These are phyloP conservation scores for Callinectes sapidus DNA, from an alignment of 2,888 invertebrate species.

Conservation along the genomic window DNA sequence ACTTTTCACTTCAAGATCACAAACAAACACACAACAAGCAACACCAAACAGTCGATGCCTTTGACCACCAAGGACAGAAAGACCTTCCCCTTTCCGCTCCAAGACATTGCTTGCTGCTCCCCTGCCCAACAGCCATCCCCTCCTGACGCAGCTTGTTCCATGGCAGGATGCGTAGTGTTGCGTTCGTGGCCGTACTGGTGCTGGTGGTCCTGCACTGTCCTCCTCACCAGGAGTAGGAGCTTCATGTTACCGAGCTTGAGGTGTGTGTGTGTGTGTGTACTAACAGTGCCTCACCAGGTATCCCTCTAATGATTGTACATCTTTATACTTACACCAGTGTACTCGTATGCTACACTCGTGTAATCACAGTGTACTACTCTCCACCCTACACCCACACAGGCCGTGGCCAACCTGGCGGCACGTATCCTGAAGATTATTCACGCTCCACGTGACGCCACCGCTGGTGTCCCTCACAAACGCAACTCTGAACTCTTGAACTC, in stretches of 20 bases:
- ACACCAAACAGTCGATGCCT: neutral
- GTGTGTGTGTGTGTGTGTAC: slow-evolving; percentile 15
- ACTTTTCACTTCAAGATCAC: neutral
- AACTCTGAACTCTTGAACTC: slow-evolving; percentile 53
- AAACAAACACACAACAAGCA: neutral
- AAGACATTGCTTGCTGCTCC: neutral
- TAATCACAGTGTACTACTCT: neutral
- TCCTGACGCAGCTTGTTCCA: neutral
- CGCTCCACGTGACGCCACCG: neutral
- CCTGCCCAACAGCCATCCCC: neutral
- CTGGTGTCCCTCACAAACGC: slow-evolving; percentile 40
- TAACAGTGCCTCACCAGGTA: neutral
- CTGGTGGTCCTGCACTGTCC: slow-evolving; percentile 13
- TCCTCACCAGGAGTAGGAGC: slow-evolving; percentile 38
- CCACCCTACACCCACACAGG: neutral
- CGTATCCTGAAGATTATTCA: neutral
- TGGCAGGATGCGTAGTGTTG: slow-evolving; percentile 31
- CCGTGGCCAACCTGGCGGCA: slow-evolving; percentile 40
- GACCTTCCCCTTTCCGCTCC: neutral
- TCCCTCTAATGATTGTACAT: neutral
- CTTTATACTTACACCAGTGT: neutral
- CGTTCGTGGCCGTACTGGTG: slow-evolving; percentile 29
- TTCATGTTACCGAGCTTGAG: slow-evolving; percentile 39
- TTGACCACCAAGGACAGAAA: neutral
- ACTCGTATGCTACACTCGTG: neutral